Evolutionary conservation across 2,888 invertebrate species (phyloP).

Genomic region (Trachelus tabidus): DNA sequence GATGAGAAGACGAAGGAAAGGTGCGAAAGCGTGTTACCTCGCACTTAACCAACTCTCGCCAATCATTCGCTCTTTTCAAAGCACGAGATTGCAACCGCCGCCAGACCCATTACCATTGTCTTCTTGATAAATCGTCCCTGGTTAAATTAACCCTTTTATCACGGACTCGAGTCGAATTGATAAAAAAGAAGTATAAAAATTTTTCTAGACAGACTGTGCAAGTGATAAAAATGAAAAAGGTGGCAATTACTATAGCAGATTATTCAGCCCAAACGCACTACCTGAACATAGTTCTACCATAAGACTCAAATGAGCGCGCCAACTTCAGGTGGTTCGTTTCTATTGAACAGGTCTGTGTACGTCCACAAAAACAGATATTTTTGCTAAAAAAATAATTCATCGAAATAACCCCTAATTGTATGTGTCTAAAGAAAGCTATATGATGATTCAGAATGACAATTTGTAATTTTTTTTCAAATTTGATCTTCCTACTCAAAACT

Average conservation of each 20-base stretch:
- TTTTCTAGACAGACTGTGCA: not conserved
- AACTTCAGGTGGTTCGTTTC: too few species aligned
- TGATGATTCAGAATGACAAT: not conserved
- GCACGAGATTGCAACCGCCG: not conserved
- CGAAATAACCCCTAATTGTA: not conserved
- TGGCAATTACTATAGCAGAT: not conserved
- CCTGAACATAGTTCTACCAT: too few species aligned
- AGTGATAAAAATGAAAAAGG: not conserved
- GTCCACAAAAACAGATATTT: not conserved
- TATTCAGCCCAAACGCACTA: too few species aligned
- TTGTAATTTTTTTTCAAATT: not conserved
- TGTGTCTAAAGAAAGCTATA: not conserved
- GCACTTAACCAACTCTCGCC: constrained; percentile 21
- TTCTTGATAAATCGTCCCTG: constrained; percentile 1
- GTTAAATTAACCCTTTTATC: constrained; percentile 4
- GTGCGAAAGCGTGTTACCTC: constrained; percentile 17
- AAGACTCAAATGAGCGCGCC: too few species aligned
- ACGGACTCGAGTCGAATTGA: not conserved
- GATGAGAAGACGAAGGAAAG: not conserved
- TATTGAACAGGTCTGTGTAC: too few species aligned
- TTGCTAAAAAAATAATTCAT: not conserved
- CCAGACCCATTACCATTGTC: constrained; percentile 8
- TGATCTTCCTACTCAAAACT: not conserved
- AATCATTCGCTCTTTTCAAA: constrained; percentile 17
- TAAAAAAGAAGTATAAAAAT: not conserved